Evolutionary conservation across 2,113 vertebrate species (phyloP), one percentile per base, ranked within the genome.

Genomic region (Anolis sagrei): DNA sequence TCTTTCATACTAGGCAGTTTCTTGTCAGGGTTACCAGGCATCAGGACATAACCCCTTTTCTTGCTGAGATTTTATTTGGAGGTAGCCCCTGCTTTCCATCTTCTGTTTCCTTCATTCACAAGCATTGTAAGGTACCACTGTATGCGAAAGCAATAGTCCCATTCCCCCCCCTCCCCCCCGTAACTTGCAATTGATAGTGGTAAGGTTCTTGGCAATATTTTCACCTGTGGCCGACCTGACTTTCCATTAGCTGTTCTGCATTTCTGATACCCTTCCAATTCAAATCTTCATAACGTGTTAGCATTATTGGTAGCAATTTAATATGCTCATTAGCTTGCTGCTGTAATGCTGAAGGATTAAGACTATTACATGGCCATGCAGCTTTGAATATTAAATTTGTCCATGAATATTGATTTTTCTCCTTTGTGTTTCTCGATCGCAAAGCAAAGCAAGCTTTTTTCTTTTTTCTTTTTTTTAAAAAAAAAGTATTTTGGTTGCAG

Each of bases 281-380:
- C 34, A 58, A 75, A 66, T 66, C 69, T 80, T 73, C 32, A 36
- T 66, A 81, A 81, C 64, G n/a, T 27, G 61, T 36, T 64, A 27
- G 16, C 82, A 82, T 36, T 74, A 76, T 49, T 86, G 16, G 0
- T 66, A 34, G 13, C 32, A 39, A 4, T 87, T 89, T 86, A 82
- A 84, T 87, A 82, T 66, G 73, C 58, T 2, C 16, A 76, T 85
- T 74, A 88, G 86, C 3, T 76, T 87, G 79, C 87, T 48, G 4
- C 1, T 2, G 62, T 88, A 84, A 88, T 81, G 79, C 1, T 51
- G 32, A 29, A 4, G 5, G 32, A 87, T 79, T 7, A 87, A 44
- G 84, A 88, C 0, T 49, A 73, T 83, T 48, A 7, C 32, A 75
- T 5, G 81, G 73, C 0, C 75, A 21, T 84, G 86, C 64, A 86